Evolutionary conservation across 2,888 invertebrate genomes (phyloP).

Genomic region (Graphium colonna): DNA sequence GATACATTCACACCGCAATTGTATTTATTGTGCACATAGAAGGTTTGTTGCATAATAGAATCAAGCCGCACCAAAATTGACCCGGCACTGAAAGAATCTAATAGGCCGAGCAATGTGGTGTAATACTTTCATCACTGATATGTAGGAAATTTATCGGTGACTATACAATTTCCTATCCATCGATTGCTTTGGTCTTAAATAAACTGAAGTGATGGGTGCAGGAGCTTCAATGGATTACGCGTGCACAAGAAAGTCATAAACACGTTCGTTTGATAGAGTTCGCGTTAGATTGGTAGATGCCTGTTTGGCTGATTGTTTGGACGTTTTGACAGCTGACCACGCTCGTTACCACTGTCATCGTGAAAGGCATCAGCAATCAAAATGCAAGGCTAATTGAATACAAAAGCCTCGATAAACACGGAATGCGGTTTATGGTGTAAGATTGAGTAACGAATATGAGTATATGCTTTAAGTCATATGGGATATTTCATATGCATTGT

Average conservation of each 20-base stretch:
- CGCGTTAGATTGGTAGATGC: slow-evolving; percentile 38
- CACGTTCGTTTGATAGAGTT: slow-evolving; percentile 29
- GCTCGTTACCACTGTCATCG: slow-evolving; percentile 76
- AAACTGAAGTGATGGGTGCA: not conserved
- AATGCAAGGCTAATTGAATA: slow-evolving; percentile 79
- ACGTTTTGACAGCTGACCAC: slow-evolving; percentile 79
- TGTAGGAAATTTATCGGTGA: slow-evolving; percentile 19
- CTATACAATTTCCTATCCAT: slow-evolving; percentile 33
- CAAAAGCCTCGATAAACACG: slow-evolving; percentile 72
- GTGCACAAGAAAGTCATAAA: slow-evolving; percentile 14
- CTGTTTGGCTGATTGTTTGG: slow-evolving; percentile 71
- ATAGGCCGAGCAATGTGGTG: slow-evolving; percentile 70
- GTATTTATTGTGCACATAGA: slow-evolving; percentile 47
- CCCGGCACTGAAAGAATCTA: slow-evolving; percentile 70
- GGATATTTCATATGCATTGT: too few species aligned
- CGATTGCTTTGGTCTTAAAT: slow-evolving; percentile 25
- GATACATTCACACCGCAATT: slow-evolving; percentile 46
- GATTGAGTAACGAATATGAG: slow-evolving; percentile 54
- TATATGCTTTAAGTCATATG: slow-evolving; percentile 25
- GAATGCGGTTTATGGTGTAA: slow-evolving; percentile 65
- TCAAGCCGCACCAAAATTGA: slow-evolving; percentile 67
- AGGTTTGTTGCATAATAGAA: slow-evolving; percentile 60
- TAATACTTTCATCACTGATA: slow-evolving; percentile 44
- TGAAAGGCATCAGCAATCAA: slow-evolving; percentile 75
- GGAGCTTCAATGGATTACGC: slow-evolving; percentile 24